Evolutionary conservation across 2,113 vertebrate species (phyloP).

Genomic region (Platycercus adscitus): DNA sequence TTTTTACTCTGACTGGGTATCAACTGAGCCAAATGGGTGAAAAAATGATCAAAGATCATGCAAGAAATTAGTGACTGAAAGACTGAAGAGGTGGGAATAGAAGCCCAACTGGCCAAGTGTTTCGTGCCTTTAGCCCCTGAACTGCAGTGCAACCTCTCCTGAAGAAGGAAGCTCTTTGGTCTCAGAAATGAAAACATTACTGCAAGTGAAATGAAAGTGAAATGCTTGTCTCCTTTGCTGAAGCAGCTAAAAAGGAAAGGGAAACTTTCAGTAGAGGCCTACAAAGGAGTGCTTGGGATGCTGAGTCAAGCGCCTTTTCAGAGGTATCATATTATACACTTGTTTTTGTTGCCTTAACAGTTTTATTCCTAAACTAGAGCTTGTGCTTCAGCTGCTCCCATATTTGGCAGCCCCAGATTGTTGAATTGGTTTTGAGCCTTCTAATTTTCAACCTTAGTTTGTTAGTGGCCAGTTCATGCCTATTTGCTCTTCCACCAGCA

Average conservation of each 20-base stretch:
- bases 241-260: neutral
- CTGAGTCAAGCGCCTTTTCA: neutral
- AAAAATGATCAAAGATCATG: neutral
- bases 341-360: neutral
- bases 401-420: neutral
- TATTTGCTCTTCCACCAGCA: neutral
- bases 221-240: neutral
- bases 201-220: neutral
- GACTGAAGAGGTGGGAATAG: neutral
- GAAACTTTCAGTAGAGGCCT: neutral
- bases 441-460: neutral
- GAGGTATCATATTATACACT: neutral
- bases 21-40: neutral
- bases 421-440: neutral
- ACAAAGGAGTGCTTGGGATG: neutral
- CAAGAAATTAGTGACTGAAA: neutral
- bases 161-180: neutral
- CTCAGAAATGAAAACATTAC: neutral
- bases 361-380: neutral
- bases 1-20: neutral
- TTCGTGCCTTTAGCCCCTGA: neutral
- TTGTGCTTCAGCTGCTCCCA: neutral
- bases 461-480: neutral
- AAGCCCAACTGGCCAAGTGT: neutral
- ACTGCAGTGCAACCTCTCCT: neutral